Evolutionary conservation across 1,140 invertebrate genomes (phyloP).

Genomic region (Asobara japonica): DNA sequence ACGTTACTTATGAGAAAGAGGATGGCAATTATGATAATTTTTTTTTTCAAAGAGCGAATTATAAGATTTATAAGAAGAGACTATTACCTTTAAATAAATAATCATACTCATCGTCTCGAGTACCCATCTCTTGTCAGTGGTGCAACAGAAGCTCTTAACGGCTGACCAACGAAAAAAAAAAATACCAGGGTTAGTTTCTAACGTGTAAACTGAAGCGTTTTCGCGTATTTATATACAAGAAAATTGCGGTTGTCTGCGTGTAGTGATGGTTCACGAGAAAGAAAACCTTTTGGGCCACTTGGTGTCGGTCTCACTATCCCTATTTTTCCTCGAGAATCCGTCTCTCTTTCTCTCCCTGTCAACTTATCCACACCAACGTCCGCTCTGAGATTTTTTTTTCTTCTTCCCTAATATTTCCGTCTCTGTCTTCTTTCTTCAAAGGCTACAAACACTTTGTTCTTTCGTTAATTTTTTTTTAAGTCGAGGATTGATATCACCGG

Average conservation of each 20-base stretch:
- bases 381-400: conserved; percentile 15
- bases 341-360: conserved; percentile 20
- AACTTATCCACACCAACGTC: conserved; percentile 18
- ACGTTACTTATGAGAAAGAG: not conserved
- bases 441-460: conserved; percentile 12
- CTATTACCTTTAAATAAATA: conserved; percentile 99
- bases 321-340: not conserved
- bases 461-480: not conserved
- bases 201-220: not conserved
- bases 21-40: not conserved
- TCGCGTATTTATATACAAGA: not conserved
- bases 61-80: not conserved
- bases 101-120: conserved; percentile 99
- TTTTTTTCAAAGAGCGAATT: not conserved
- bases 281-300: conserved; percentile 17
- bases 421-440: not conserved
- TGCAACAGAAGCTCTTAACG: conserved; percentile 43
- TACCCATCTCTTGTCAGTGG: conserved; percentile 81
- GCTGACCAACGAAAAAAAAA: not conserved
- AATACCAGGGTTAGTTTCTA: not conserved
- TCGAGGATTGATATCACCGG: not conserved
- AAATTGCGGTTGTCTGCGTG: not conserved
- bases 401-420: conserved; percentile 12
- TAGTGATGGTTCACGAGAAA: not conserved
- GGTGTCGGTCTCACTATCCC: conserved; percentile 4